Evolutionary conservation across 1,140 invertebrate genomes (phyloP), one percentile per base, ranked within the genome.

Genomic region (Riptortus pedestris): DNA sequence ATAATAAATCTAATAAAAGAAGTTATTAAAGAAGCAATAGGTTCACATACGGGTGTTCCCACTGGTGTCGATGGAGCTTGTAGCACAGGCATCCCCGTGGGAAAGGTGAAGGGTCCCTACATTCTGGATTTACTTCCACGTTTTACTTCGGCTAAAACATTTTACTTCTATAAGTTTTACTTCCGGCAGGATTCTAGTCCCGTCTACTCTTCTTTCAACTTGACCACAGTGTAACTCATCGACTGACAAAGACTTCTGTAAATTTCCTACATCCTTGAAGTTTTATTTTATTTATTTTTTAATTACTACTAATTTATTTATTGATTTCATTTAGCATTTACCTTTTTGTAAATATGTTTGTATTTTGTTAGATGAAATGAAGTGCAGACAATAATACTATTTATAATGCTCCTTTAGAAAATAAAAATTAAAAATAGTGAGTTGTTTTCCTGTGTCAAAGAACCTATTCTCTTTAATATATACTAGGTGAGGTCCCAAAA

Each of bases 11-110:
- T n/a, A n/a, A n/a, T n/a, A n/a, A n/a, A 38, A 38, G 31, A 38
- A 38, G 14, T 7, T 7, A 7, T 38, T 5, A 24, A 55, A 55
- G 24, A 55, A 22, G 24, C 51, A 24, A 18, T 55, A 55, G 51
- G 51, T 55, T 55, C 51, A 55, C 20, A 55, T 55, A 55, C 51
- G 51, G 51, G 51, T 55, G 51, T 55, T 55, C 51, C 51, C 24
- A 26, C 7, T 24, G 12, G 45, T 47, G 45, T 47, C 45, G 4
- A 55, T 14, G 26, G 1, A 26, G 2, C 20, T 55, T 22, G 24
- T 16, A 3, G 31, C 14, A 14, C 31, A 2, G 24, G 51, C 24
- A 26, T 14, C 24, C 18, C 24, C 20, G 51, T 24, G 51, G 51
- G 51, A 55, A 20, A 24, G 51, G 51, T 55, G 51, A 55, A 55